These are phyloP conservation scores for Dugesia japonica DNA, from an alignment of 2,888 invertebrate species.

Conservation along the genomic window DNA sequence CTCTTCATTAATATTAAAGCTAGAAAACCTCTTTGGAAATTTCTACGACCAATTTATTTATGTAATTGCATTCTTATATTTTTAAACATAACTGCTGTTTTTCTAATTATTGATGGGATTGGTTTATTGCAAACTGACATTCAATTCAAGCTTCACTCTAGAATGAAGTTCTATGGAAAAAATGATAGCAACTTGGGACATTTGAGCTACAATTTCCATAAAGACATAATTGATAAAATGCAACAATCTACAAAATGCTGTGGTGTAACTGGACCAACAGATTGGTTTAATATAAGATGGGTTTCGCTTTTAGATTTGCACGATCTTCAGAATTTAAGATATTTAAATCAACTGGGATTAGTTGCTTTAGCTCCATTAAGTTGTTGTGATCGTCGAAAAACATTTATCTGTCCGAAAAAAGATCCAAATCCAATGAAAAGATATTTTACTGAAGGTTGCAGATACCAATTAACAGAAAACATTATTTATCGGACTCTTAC, in stretches of 20 bases:
- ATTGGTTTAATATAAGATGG: conserved; percentile 5
- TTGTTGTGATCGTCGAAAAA: background rate
- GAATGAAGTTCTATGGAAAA: background rate
- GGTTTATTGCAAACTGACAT: background rate
- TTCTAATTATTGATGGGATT: background rate
- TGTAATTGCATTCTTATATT: background rate
- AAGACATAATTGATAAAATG: background rate
- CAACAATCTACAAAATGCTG: background rate
- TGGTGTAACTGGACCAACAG: background rate
- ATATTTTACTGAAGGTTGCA: background rate
- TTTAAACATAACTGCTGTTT: background rate
- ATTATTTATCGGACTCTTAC: background rate
- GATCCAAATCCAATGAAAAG: background rate
- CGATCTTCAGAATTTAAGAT: background rate
- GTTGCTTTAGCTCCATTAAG: background rate
- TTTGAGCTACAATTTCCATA: background rate
- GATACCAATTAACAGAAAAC: background rate
- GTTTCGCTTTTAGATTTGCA: background rate
- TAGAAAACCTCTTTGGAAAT: background rate
- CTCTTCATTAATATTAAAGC: background rate
- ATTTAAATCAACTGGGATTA: background rate
- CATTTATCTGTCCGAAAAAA: background rate
- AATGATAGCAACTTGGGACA: background rate
- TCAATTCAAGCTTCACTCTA: background rate
- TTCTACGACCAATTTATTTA: background rate